These are phyloP conservation scores for Tetragnatha versicolor DNA, from an alignment of 1,140 invertebrate species.

Conservation along the genomic window DNA sequence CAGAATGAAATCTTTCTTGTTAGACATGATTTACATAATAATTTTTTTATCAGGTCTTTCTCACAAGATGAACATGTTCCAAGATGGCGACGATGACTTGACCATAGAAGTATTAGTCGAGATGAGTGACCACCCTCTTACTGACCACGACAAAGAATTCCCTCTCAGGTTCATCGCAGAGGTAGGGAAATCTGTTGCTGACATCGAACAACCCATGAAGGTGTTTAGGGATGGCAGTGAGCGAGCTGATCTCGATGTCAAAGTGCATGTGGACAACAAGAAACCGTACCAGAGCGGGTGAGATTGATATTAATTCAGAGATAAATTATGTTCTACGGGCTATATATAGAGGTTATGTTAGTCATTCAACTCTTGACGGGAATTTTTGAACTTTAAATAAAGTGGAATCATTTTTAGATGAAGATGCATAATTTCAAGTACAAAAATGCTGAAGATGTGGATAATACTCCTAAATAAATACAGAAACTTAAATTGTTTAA, in stretches of 20 bases:
- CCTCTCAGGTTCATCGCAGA: conserved; percentile 41
- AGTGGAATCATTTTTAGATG: too few species aligned
- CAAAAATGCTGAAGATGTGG: too few species aligned
- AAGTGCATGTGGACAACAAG: conserved; percentile 45
- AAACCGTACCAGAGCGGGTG: conserved; percentile 54
- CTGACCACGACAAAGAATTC: conserved; percentile 38
- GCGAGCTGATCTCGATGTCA: conserved; percentile 47
- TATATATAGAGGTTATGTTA: too few species aligned
- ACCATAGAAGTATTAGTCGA: conserved; percentile 56
- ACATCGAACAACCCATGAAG: conserved; percentile 30
- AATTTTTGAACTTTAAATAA: too few species aligned
- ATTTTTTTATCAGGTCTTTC: conserved; percentile 7
- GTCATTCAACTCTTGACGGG: too few species aligned
- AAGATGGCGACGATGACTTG: conserved; percentile 56
- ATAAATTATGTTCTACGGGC: not conserved
- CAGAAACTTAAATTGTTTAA: too few species aligned
- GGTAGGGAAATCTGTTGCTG: conserved; percentile 4
- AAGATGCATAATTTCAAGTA: too few species aligned
- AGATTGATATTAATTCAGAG: not conserved
- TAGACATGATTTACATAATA: too few species aligned
- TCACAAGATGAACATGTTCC: conserved; percentile 42
- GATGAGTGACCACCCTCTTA: conserved; percentile 57
- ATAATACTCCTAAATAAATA: too few species aligned
- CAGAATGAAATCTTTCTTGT: too few species aligned
- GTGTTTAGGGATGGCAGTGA: conserved; percentile 27